Base-by-base conservation (phyloP, 2,888 invertebrate genomes). In the Cancer borealis region DNA sequence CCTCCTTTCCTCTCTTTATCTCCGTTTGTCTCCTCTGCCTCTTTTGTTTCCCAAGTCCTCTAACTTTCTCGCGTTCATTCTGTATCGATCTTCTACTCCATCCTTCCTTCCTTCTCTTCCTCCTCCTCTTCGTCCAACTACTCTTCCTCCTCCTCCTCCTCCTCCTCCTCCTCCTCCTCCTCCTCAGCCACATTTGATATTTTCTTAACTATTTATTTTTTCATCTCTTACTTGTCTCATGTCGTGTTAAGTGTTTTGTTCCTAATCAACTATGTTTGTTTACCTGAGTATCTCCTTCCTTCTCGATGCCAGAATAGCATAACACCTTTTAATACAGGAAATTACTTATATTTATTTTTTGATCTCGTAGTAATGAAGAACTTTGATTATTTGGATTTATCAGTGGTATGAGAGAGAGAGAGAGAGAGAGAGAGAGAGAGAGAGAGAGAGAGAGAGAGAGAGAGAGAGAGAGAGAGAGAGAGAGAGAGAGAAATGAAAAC, bases 381-480 rank as follows among this genome's bases (percentile, higher is more conserved):
- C 14, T 54, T 54, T 54, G 54, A 54, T 1, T 39, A 39, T 39
- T 39, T 39, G 39, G 39, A 39, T 39, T n/a, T n/a, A n/a, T n/a
- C n/a, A n/a, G n/a, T n/a, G n/a, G n/a, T 8, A 49, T 12, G 54
- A 54, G 54, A 54, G 54, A 54, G 54, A 54, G 91, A 26, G 26
- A 91, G 91, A 91, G 91, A 91, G 91, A 91, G 91, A 91, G 91
- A 91, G 91, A 91, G 91, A 91, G 91, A 91, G 91, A 91, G 60
- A 91, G 45, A 91, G 73, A 66, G 73, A 84, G 30, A 84, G 49
- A 92, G 88, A 30, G 10, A 87, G 54, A 17, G 87, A 30, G 88
- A 30, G 21, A 39, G 87, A 30, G 66, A 88, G 66, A 73, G 88
- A 88, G 45, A 60, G 88, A 88, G 60, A 88, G 39, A 54, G 88